Evolutionary conservation across 2,797 vertebrate genomes (phyloP).

Genomic region (Schizopygopsis malacanthus): DNA sequence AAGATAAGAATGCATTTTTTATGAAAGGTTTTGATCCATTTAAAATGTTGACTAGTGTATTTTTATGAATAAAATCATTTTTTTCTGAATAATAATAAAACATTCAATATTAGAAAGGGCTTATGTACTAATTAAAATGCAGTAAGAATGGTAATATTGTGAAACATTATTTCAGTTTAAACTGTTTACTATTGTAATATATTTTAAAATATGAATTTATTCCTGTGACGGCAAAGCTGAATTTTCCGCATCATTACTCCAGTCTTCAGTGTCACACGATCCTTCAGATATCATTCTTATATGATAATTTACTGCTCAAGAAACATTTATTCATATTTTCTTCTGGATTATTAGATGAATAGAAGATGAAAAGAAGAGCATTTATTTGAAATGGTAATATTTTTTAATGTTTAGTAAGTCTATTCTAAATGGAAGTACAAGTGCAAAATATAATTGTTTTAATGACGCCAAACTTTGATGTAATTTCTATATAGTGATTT

Average conservation of each 20-base stretch:
- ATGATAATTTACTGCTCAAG: neutral
- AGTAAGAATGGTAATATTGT: neutral
- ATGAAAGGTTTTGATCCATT: no score
- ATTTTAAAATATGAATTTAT: neutral
- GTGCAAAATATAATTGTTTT: neutral
- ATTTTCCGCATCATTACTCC: neutral
- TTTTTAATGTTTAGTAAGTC: neutral
- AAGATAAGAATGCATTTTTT: no score
- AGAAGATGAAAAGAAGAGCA: neutral
- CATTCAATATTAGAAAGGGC: neutral
- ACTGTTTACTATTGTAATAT: neutral
- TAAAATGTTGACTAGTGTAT: no score
- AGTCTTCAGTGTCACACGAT: neutral
- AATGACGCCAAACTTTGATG: neutral
- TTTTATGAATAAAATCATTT: no score
- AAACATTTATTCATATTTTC: neutral
- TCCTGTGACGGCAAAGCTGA: neutral
- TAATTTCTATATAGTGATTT: neutral
- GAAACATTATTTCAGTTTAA: neutral
- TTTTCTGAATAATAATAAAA: neutral
- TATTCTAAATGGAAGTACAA: neutral
- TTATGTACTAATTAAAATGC: neutral
- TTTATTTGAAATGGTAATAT: neutral
- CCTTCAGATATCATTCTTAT: neutral
- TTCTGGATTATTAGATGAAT: neutral